Conservation (phyloP, 1,140 invertebrate genomes). For the Tetragonula clypearis region DNA sequence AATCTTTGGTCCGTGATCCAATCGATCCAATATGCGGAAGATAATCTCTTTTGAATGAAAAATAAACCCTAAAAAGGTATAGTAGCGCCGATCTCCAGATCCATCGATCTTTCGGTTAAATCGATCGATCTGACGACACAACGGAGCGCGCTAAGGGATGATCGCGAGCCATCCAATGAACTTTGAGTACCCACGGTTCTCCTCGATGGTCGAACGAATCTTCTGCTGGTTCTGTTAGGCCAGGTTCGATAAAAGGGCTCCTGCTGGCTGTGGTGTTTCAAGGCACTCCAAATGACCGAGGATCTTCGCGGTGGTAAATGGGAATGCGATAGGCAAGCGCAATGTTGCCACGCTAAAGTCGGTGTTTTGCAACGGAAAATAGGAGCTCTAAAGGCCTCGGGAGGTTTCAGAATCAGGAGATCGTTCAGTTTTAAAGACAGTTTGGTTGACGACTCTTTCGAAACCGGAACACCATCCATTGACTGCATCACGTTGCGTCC, state of each 20-base stretch:
- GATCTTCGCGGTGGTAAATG: slow-evolving; percentile 63
- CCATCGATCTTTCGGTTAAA: slow-evolving; percentile 54
- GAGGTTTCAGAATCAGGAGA: slow-evolving; percentile 70
- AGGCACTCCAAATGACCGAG: slow-evolving; percentile 69
- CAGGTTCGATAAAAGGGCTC: slow-evolving; percentile 74
- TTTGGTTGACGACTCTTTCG: slow-evolving; percentile 10
- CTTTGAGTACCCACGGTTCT: slow-evolving; percentile 61
- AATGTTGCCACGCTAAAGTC: slow-evolving; percentile 65
- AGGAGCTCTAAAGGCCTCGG: slow-evolving; percentile 65
- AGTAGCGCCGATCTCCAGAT: slow-evolving; percentile 69
- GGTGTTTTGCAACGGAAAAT: slow-evolving; percentile 54
- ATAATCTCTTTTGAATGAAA: slow-evolving; percentile 16
- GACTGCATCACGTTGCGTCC: slow-evolving; percentile 26
- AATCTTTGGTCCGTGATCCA: slow-evolving; percentile 34
- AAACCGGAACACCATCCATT: slow-evolving; percentile 48
- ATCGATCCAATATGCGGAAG: slow-evolving; percentile 3
- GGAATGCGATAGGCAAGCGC: slow-evolving; percentile 70
- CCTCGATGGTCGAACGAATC: slow-evolving; percentile 43
- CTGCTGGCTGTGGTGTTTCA: slow-evolving; percentile 69
- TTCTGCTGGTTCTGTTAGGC: slow-evolving; percentile 66
- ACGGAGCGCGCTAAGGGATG: slow-evolving; percentile 48
- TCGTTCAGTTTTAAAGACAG: slow-evolving; percentile 37
- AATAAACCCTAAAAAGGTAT: slow-evolving; percentile 72
- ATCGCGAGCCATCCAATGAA: slow-evolving; percentile 48
- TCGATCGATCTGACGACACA: slow-evolving; percentile 64